phyloP scores from a whole-genome alignment of 2,888 invertebrate species.

The Hartigia nigra region DNA sequence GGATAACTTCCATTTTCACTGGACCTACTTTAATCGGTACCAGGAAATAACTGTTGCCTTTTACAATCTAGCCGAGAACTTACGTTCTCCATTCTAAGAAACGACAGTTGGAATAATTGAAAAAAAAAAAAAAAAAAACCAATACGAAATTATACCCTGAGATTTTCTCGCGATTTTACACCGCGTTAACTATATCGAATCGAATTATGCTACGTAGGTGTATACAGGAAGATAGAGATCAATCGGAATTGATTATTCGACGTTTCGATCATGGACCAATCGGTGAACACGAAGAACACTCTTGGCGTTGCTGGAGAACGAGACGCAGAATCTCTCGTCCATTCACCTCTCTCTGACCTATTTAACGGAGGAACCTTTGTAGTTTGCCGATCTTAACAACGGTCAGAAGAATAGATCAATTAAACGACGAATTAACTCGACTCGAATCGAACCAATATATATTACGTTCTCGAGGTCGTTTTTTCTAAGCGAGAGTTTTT shows the following conservation, averaged over 20 bases:
- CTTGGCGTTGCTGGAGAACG: slow-evolving; percentile 27
- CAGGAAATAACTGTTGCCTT: background rate
- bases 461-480: background rate
- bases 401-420: background rate
- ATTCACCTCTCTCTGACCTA: slow-evolving; percentile 47
- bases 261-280: slow-evolving; percentile 29
- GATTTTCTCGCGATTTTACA: background rate
- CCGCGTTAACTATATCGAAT: background rate
- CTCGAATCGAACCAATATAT: background rate
- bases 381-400: background rate
- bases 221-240: background rate
- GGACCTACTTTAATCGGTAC: background rate
- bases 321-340: slow-evolving; percentile 48
- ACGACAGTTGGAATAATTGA: background rate
- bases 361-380: background rate
- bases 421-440: background rate
- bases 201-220: background rate
- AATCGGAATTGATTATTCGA: slow-evolving; percentile 13
- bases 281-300: slow-evolving; percentile 32
- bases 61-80: background rate
- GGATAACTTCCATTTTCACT: slow-evolving; percentile 14
- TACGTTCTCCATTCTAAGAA: background rate
- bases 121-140: background rate
- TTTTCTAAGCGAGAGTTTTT: background rate
- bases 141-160: background rate